Evolutionary conservation across 2,797 vertebrate species (phyloP), one percentile per base, ranked within the genome.

Genomic region (Urosaurus nigricauda): DNA sequence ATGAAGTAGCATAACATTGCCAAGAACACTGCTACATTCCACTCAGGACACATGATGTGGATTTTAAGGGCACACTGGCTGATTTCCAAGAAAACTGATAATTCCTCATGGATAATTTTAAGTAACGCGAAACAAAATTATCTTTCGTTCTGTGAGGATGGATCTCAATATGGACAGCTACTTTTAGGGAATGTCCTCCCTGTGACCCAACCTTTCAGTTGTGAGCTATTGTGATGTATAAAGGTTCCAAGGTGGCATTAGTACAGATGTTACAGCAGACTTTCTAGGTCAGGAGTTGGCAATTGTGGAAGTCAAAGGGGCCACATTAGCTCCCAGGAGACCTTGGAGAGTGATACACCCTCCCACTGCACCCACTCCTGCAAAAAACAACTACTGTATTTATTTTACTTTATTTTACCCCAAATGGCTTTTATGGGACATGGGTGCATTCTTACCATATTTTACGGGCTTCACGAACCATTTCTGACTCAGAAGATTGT

Each of bases 31-130:
- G 89, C 87, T 17, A 24, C 79, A 0, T 79, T 83, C 87, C 89
- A 40, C 0, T 81, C 11, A 51, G 87, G 89, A 37, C 58, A 77
- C 37, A 43, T 88, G 88, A 94, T 90, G 88, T 40, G 68, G 91
- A 94, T 88, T 87, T 68, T 87, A 91, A 53, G 86, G 82, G 82
- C 89, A 86, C 74, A 75, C 73, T 88, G 91, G 86, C 6, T 87
- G 65, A 17, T 14, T 94, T 83, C 88, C 88, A 94, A 87, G 13
- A 94, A 1, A 84, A 70, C 89, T n/a, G 73, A 17, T 65, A 82
- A 47, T 0, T 91, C 40, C 47, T 84, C 75, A 75, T 3, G 0
- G 77, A 82, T 82, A 91, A 90, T 47, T 68, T 53, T 43, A 35
- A 65, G 47, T 0, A 0, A 79, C 77, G 80, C 0, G 13, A 93